Percentiles rank a stretch among this genome's conserved stretches.
Evolutionary conservation across 2,888 invertebrate species (phyloP).

Genomic region (Tenthredo amoena): DNA sequence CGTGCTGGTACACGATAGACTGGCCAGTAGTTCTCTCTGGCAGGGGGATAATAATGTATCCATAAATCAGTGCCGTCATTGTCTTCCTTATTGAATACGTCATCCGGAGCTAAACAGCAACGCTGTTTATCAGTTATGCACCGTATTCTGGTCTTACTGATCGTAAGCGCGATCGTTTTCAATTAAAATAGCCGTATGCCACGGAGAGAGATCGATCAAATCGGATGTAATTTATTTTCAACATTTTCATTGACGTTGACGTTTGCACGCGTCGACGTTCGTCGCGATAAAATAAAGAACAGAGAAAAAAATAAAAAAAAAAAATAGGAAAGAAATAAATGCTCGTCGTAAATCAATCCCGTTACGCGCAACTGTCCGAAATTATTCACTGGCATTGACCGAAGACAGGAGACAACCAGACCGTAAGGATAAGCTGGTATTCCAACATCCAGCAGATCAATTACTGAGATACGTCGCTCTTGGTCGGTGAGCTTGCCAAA

Average conservation of each 20-base stretch:
- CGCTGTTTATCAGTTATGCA: conserved; percentile 54
- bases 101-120: conserved; percentile 60
- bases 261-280: conserved; percentile 8
- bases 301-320: neutral
- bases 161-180: conserved; percentile 30
- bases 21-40: conserved; percentile 25
- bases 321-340: neutral
- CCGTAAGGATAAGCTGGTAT: conserved; percentile 41
- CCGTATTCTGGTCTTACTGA: conserved; percentile 24
- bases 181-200: neutral
- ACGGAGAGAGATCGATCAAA: conserved; percentile 22
- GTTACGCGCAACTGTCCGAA: conserved; percentile 44
- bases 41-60: conserved; percentile 71
- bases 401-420: conserved; percentile 45
- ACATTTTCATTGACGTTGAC: conserved; percentile 38
- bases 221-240: conserved; percentile 24
- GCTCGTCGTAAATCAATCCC: conserved; percentile 43
- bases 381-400: conserved; percentile 52
- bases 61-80: conserved; percentile 73
- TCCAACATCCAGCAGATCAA: conserved; percentile 37
- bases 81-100: conserved; percentile 71
- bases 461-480: conserved; percentile 50
- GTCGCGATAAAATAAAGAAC: conserved; percentile 1
- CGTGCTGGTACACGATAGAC: conserved; percentile 55
- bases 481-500: conserved; percentile 33